Evolutionary conservation across 2,888 invertebrate species (phyloP).

Genomic region (Monochamus alternatus): DNA sequence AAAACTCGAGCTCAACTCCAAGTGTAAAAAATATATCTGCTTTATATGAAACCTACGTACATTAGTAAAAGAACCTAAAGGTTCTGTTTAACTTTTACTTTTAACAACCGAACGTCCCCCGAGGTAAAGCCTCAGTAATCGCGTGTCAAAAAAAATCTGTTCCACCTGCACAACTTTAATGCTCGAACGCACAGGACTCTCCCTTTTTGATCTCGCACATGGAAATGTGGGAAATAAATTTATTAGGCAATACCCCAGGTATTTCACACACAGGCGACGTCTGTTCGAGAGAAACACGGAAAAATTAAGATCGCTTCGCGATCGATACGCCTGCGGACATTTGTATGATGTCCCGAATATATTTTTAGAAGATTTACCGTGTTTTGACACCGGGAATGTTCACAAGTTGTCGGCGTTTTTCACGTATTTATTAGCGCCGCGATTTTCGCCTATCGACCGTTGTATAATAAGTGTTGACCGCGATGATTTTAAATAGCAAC

Average conservation of each 20-base stretch:
- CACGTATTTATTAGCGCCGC: neutral
- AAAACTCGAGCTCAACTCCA: too few species aligned
- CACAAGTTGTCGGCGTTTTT: neutral
- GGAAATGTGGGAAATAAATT: too few species aligned
- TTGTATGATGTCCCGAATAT: neutral
- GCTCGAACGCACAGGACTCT: too few species aligned
- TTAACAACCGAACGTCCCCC: neutral
- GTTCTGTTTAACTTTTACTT: neutral
- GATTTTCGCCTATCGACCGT: neutral
- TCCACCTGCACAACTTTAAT: constrained; percentile 2
- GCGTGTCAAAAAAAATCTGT: neutral
- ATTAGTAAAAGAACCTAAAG: neutral
- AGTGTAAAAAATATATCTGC: too few species aligned
- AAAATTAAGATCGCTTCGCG: neutral
- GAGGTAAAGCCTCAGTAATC: neutral
- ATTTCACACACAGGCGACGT: neutral
- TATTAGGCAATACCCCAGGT: too few species aligned
- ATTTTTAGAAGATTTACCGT: constrained; percentile 18
- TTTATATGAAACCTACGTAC: neutral
- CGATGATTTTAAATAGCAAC: too few species aligned
- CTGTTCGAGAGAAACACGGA: neutral
- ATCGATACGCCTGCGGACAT: too few species aligned
- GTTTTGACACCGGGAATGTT: constrained; percentile 8
- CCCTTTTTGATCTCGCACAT: too few species aligned
- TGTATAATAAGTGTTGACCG: neutral